phyloP scores from a whole-genome alignment of 2,888 invertebrate genomes.

The Exephanes ischioxanthus region DNA sequence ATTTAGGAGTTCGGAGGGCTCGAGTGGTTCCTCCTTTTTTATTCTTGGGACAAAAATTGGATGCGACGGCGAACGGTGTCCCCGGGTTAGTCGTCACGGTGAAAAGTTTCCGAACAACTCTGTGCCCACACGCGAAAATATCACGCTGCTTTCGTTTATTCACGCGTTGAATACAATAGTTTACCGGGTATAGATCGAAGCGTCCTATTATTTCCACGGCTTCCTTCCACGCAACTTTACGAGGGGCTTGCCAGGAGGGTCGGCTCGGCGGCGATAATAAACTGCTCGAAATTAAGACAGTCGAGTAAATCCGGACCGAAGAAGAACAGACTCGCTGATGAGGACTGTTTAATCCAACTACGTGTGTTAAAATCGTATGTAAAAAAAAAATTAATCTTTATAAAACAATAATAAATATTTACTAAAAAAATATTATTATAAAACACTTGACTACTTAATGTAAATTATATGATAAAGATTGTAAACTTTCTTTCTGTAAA shows the following conservation, averaged over 20 bases:
- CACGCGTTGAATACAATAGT: background rate
- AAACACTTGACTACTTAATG: too few relatives aligned
- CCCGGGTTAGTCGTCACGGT: background rate
- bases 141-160: constrained; percentile 2
- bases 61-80: background rate
- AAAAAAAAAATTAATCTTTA: too few relatives aligned
- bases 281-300: background rate
- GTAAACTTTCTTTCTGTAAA: too few relatives aligned
- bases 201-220: background rate
- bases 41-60: constrained; percentile 48
- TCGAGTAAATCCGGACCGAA: background rate
- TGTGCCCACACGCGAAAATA: constrained; percentile 13
- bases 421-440: too few relatives aligned
- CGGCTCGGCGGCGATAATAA: background rate
- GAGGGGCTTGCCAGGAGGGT: background rate
- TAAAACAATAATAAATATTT: too few relatives aligned
- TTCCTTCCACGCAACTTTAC: background rate
- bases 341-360: background rate
- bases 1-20: constrained; percentile 60
- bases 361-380: too few relatives aligned
- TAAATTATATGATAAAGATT: too few relatives aligned
- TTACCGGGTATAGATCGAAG: background rate
- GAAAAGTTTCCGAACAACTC: constrained; percentile 20
- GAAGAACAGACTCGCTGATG: background rate
- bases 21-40: constrained; percentile 51